Conservation (phyloP, 2,797 vertebrate genomes). For the Esox lucius region DNA sequence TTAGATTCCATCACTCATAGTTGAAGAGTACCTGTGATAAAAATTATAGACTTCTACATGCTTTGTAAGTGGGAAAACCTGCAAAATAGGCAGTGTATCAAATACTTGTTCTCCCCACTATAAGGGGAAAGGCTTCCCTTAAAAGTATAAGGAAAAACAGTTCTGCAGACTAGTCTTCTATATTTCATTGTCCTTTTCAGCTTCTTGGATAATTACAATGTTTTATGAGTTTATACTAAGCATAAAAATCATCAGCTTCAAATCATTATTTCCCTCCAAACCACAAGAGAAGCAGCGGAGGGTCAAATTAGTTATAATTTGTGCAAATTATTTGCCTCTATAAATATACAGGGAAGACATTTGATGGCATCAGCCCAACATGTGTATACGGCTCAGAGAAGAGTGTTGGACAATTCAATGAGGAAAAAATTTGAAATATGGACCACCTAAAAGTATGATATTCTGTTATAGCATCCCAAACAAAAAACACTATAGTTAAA, state of each 20-base stretch:
- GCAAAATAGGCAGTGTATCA: no score
- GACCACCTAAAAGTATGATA: no score
- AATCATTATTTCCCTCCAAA: conserved; percentile 41
- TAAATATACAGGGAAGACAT: conserved; percentile 47
- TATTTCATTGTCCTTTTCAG: conserved; percentile 37
- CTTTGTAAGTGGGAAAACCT: no score
- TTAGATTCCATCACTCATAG: no score
- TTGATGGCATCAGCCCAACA: conserved; percentile 47
- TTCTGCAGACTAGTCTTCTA: conserved; percentile 22
- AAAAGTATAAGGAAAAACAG: no score
- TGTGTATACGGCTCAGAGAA: conserved; percentile 50
- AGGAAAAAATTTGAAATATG: conserved; percentile 39
- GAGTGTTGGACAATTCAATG: conserved; percentile 60
- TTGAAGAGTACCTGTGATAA: no score
- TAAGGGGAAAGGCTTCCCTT: no score
- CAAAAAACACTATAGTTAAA: neutral
- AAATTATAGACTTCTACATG: no score
- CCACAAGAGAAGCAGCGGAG: neutral
- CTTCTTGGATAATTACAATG: neutral
- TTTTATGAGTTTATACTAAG: conserved; percentile 21
- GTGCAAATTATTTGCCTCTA: conserved; percentile 39
- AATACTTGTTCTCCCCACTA: no score
- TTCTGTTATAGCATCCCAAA: conserved; percentile 60
- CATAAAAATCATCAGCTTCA: conserved; percentile 45
- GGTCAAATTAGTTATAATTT: conserved; percentile 46